Evolutionary conservation across 2,797 vertebrate genomes (phyloP).

Genomic region (Sebastes kiyomatsui): DNA sequence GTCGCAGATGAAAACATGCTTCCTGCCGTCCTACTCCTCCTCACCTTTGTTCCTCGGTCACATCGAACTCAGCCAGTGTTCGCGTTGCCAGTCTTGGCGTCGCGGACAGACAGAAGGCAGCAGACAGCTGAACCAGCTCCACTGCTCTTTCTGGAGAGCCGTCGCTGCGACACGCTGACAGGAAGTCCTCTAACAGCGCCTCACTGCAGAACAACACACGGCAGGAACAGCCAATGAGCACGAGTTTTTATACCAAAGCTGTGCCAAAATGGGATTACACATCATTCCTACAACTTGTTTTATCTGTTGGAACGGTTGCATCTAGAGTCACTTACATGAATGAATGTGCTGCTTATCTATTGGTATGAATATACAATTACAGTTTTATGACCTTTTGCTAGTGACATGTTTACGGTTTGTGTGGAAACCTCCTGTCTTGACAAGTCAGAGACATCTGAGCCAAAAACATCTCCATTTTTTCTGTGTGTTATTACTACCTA

Average conservation of each 20-base stretch:
- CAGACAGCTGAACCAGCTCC: slow-evolving; percentile 87
- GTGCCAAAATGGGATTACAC: not conserved
- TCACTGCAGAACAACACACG: slow-evolving; percentile 72
- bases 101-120: slow-evolving; percentile 81
- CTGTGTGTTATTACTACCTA: not conserved
- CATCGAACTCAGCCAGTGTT: slow-evolving; percentile 79
- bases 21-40: not conserved
- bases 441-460: not conserved
- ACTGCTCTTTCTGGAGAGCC: slow-evolving; percentile 77
- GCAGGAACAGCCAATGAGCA: not conserved
- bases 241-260: rapidly evolving
- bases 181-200: slow-evolving; percentile 81
- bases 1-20: not conserved
- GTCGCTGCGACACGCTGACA: slow-evolving; percentile 74
- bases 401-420: not conserved
- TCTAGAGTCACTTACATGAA: not conserved
- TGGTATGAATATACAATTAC: not conserved
- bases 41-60: slow-evolving; percentile 89
- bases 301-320: not conserved
- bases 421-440: not conserved
- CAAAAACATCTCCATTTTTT: not conserved
- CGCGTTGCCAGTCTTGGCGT: slow-evolving; percentile 77
- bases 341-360: not conserved
- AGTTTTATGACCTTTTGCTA: not conserved
- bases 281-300: not conserved